These are phyloP conservation scores for Halcyon leucocephala DNA, from an alignment of 2,797 vertebrate genomes.

Conservation along the genomic window DNA sequence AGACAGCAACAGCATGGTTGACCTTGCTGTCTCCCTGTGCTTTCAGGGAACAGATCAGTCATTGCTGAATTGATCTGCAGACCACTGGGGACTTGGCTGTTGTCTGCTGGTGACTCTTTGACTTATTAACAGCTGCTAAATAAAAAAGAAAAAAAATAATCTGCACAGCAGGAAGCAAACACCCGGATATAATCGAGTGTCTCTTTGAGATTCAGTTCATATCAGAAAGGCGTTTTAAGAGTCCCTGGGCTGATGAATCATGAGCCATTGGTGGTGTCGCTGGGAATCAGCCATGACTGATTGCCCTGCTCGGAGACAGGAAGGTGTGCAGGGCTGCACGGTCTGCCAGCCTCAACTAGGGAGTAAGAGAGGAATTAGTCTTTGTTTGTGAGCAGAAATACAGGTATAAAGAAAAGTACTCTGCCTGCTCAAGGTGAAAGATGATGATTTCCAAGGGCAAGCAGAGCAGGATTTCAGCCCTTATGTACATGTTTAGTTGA, in stretches of 20 bases:
- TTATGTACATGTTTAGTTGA: neutral
- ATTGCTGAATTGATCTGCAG: neutral
- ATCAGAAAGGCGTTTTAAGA: conserved; percentile 3
- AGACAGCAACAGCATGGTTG: neutral
- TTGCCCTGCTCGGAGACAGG: conserved; percentile 6
- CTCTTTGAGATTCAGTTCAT: conserved; percentile 27
- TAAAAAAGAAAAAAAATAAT: neutral
- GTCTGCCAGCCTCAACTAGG: neutral
- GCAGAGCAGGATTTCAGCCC: neutral
- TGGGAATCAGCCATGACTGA: conserved; percentile 38
- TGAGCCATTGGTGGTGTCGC: neutral
- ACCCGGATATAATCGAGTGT: neutral
- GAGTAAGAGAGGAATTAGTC: neutral
- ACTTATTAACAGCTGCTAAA: neutral
- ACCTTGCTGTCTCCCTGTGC: neutral
- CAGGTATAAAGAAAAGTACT: neutral
- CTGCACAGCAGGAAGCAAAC: neutral
- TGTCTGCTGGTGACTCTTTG: neutral
- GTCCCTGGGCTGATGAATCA: conserved; percentile 56
- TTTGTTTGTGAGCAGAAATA: conserved; percentile 15
- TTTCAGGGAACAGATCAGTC: conserved; percentile 4
- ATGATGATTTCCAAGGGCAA: neutral
- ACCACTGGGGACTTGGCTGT: neutral
- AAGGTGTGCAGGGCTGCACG: conserved; percentile 1
- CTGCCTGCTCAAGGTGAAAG: neutral